phyloP scores from a whole-genome alignment of 2,888 invertebrate genomes.

The Metopia argyrocephala region DNA sequence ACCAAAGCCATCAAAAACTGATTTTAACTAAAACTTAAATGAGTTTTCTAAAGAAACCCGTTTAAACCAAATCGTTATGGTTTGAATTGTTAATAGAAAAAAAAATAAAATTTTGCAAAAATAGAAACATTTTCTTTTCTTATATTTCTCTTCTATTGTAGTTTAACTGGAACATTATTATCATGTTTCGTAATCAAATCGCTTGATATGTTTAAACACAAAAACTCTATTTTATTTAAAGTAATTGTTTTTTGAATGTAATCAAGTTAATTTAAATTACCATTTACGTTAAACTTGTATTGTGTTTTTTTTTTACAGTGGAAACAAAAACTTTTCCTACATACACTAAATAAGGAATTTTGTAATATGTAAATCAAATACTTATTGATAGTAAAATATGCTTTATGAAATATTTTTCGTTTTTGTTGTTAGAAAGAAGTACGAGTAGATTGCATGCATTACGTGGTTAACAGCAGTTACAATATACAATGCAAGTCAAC shows the following conservation, averaged over 20 bases:
- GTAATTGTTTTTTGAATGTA: conserved; percentile 55
- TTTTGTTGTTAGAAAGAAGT: not conserved
- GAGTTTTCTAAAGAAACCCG: conserved; percentile 36
- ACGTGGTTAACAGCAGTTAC: too few relatives aligned
- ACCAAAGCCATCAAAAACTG: not conserved
- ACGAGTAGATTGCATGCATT: too few relatives aligned
- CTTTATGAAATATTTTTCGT: not conserved
- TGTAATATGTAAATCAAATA: too few relatives aligned
- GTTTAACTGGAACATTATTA: conserved; percentile 27
- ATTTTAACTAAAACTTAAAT: conserved; percentile 6
- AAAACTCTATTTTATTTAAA: conserved; percentile 41
- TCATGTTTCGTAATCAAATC: conserved; percentile 32
- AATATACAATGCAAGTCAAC: too few relatives aligned
- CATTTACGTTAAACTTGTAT: conserved; percentile 45
- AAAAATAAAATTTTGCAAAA: not conserved
- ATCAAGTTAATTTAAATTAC: conserved; percentile 54
- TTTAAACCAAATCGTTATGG: too few relatives aligned
- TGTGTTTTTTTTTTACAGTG: conserved; percentile 28
- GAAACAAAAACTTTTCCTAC: not conserved
- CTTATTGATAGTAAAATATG: not conserved
- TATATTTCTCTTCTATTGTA: conserved; percentile 2
- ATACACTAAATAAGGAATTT: not conserved
- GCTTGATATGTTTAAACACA: not conserved
- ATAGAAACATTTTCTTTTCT: too few relatives aligned
- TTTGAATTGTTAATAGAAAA: too few relatives aligned